Base-by-base conservation (phyloP, 2,113 vertebrate genomes). In the Atherinomorus stipes region DNA sequence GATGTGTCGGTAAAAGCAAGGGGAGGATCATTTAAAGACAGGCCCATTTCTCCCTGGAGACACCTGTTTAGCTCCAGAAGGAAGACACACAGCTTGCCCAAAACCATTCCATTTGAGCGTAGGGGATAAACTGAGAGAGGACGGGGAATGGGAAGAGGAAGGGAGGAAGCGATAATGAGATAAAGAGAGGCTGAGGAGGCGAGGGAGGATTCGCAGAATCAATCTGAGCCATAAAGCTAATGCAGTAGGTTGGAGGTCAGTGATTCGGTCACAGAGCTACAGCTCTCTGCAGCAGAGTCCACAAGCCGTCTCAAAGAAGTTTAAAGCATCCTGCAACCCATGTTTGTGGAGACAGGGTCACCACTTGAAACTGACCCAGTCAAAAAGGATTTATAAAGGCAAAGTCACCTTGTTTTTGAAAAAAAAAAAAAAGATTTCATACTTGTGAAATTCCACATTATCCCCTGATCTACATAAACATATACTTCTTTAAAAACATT, bases 241-340 rank as follows among this genome's bases (percentile, higher is more conserved):
- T 88, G 81, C 84, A 81, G 84, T 19, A 25, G 83, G 76, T 78
- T 76, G 68, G 80, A 88, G 89, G 84, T 88, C 85, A 87, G 84
- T 57, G 61, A 13, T 76, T 77, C 83, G 74, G 84, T 85, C 80
- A 67, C 76, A 81, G 22, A 60, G 65, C 76, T 71, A 75, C 81
- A 66, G 81, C 86, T 85, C 64, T 77, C 62, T 75, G 80, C 74
- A 74, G 54, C 38, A 79, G 38, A 71, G 63, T 73, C 70, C 59
- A 73, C 58, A 62, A 54, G 57, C 57, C 73, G 74, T 79, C 45
- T 62, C 60, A 64, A 59, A 72, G 63, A 18, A 26, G 45, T 19
- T 45, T 74, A 44, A 45, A 22, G 42, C 75, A 62, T 70, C 49
- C 49, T 38, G 15, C 61, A 81, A 53, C 40, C 63, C 38, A 61